Evolutionary conservation across 2,797 vertebrate species (phyloP).

Genomic region (Carcharodon carcharias): DNA sequence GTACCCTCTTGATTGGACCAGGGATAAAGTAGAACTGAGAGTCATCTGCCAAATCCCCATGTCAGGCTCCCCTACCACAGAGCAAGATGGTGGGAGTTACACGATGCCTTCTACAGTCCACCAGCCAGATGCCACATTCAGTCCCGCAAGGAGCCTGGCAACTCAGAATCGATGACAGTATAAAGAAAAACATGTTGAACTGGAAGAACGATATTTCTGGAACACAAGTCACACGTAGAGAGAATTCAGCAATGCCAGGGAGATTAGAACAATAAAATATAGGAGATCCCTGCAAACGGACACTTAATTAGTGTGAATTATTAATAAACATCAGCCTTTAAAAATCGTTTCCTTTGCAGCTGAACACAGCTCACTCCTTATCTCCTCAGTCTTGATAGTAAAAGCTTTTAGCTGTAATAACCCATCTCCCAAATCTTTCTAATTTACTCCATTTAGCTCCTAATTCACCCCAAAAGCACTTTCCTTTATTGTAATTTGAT

Average conservation of each 20-base stretch:
- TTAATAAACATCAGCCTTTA: slow-evolving; percentile 19
- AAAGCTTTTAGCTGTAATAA: slow-evolving; percentile 34
- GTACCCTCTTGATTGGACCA: neutral
- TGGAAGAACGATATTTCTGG: neutral
- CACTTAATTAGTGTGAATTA: slow-evolving; percentile 29
- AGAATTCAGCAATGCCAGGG: neutral
- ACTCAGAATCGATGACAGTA: too few relatives aligned
- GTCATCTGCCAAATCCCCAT: neutral
- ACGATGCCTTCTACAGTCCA: neutral
- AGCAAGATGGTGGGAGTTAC: neutral
- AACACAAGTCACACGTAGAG: neutral
- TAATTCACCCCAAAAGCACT: slow-evolving; percentile 35
- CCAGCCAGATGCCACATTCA: neutral
- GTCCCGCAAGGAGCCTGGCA: neutral
- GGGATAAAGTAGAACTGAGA: neutral
- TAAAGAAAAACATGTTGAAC: neutral
- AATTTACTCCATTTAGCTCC: slow-evolving; percentile 34
- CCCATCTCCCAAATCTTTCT: slow-evolving; percentile 19
- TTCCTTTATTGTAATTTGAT: slow-evolving; percentile 30
- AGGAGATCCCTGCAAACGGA: slow-evolving; percentile 20
- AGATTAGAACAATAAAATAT: neutral
- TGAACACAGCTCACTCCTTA: slow-evolving; percentile 25
- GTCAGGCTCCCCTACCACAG: neutral
- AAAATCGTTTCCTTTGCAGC: slow-evolving; percentile 18
- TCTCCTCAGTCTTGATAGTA: neutral